Evolutionary conservation across 2,797 vertebrate species (phyloP), one percentile per base, ranked within the genome.

Genomic region (Argyrosomus regius): DNA sequence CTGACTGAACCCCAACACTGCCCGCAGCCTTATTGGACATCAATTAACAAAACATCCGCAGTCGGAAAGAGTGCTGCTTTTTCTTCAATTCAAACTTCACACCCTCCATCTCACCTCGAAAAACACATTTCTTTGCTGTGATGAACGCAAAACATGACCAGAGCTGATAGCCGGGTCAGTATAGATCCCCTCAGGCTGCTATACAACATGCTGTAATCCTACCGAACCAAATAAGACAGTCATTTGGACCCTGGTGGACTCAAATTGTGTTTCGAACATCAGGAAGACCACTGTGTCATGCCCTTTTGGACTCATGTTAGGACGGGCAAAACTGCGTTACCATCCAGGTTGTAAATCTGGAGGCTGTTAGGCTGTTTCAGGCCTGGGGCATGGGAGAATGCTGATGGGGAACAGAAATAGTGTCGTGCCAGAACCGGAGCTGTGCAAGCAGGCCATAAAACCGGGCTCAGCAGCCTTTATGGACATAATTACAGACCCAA

Each of bases 161-260:
- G 31, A 70, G 59, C 41, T 63, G 58, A 46, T 6, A 53, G 57
- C 24, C 48, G 20, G 35, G 39, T 22, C 74, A 10, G 74, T 39
- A 28, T n/a, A 18, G 48, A 52, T 45, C 24, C 10, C 39, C 5
- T 53, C 16, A 46, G 74, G 64, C 39, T 28, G 58, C 52, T 6
- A 1, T 20, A 20, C 50, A 28, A 22, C 4, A 28, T 28, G 5
- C 9, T 57, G 22, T 48, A 22, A 10, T 56, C 28, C 56, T 16
- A n/a, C 9, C 11, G 9, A 22, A 45, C 20, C 31, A 0, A 6
- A 67, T 50, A 17, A 53, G 16, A 72, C 41, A 4, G 26, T 48
- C 39, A 64, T 45, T 65, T 62, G 50, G 60, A 52, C 39, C 5
- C 5, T 8, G 10, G 4, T 2, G 3, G 13, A 58, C 11, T 35